phyloP scores from a whole-genome alignment of 1,140 invertebrate species.

The Drosophila varians region DNA sequence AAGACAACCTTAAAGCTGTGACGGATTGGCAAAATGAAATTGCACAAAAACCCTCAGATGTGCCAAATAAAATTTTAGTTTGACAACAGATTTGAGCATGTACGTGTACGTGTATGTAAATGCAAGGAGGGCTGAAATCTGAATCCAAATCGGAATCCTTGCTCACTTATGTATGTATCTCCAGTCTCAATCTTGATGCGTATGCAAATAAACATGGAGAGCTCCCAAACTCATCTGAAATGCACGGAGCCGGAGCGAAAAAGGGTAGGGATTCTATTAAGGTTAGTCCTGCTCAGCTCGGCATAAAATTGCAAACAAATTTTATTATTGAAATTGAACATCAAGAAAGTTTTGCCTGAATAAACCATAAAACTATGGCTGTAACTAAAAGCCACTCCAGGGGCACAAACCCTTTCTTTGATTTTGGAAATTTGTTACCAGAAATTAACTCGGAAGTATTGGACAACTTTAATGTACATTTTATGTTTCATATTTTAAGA shows the following conservation, averaged over 20 bases:
- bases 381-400: constrained; percentile 21
- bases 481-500: background rate
- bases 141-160: constrained; percentile 14
- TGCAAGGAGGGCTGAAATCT: constrained; percentile 23
- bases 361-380: constrained; percentile 9
- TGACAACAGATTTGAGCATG: constrained; percentile 51
- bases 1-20: constrained; percentile 1
- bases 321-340: constrained; percentile 80
- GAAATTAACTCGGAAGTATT: background rate
- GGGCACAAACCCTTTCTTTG: constrained; percentile 17
- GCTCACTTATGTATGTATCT: constrained; percentile 48
- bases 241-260: constrained; percentile 18
- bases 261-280: constrained; percentile 34
- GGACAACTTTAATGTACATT: constrained; percentile 1
- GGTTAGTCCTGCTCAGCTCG: constrained; percentile 54
- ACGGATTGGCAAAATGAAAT: constrained; percentile 30
- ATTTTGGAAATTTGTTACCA: constrained; percentile 39
- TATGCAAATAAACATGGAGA: constrained; percentile 59
- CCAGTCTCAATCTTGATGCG: constrained; percentile 28
- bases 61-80: constrained; percentile 40
- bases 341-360: constrained; percentile 45
- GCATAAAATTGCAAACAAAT: constrained; percentile 77
- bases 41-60: constrained; percentile 36
- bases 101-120: constrained; percentile 26
- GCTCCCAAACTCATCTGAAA: constrained; percentile 29